Percentiles rank a stretch among this genome's conserved stretches.
Conservation (phyloP, 2,113 vertebrate species). For the Alligator sinensis region DNA sequence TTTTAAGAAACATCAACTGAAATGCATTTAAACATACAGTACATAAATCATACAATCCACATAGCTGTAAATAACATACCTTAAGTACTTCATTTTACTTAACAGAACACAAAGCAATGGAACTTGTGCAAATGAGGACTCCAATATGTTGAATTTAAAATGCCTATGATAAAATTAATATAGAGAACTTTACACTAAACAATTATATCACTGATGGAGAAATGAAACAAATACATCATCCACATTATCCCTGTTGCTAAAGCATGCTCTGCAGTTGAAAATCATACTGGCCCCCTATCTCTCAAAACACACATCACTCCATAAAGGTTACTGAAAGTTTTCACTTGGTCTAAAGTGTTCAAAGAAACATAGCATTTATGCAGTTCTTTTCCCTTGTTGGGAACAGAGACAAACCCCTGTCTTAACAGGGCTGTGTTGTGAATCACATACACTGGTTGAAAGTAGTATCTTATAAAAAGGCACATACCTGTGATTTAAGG, state of each 20-base stretch:
- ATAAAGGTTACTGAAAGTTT: slow-evolving; percentile 48
- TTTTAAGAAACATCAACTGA: slow-evolving; percentile 74
- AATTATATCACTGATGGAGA: slow-evolving; percentile 43
- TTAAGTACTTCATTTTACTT: slow-evolving; percentile 77
- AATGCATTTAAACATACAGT: slow-evolving; percentile 78
- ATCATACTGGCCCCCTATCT: slow-evolving; percentile 2
- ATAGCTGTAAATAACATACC: slow-evolving; percentile 71
- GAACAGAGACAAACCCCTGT: slow-evolving; percentile 40
- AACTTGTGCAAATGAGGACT: slow-evolving; percentile 70
- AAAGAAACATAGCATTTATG: slow-evolving; percentile 52
- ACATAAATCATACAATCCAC: slow-evolving; percentile 81
- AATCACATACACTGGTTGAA: slow-evolving; percentile 72
- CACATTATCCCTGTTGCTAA: background rate
- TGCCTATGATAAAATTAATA: slow-evolving; percentile 67
- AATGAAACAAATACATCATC: slow-evolving; percentile 39
- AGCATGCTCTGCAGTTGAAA: slow-evolving; percentile 38
- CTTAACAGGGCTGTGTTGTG: slow-evolving; percentile 44
- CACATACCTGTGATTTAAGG: slow-evolving; percentile 90
- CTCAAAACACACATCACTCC: background rate
- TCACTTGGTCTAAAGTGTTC: slow-evolving; percentile 45
- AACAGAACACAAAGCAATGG: slow-evolving; percentile 73
- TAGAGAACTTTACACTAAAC: slow-evolving; percentile 60
- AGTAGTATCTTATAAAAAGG: slow-evolving; percentile 85
- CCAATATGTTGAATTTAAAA: slow-evolving; percentile 75
- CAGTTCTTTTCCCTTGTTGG: background rate